Evolutionary conservation across 2,797 vertebrate species (phyloP).

Genomic region (Hypotaenidia philippensis): DNA sequence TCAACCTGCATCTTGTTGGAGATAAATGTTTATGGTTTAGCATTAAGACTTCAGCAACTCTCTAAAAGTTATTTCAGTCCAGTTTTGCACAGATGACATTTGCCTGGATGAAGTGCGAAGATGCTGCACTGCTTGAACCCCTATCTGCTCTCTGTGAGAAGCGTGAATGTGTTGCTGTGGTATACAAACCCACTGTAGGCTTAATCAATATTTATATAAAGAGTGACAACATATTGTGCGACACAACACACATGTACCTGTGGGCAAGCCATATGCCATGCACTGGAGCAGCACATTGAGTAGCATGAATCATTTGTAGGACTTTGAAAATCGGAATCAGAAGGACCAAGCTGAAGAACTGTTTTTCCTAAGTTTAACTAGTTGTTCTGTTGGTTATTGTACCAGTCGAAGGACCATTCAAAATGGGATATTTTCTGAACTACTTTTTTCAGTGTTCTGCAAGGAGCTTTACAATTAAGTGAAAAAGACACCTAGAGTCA

Average conservation of each 20-base stretch:
- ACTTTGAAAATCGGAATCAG: not conserved
- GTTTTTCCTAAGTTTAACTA: not conserved
- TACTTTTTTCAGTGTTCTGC: not conserved
- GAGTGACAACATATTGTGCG: not conserved
- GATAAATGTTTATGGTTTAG: not conserved
- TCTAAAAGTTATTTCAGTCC: not conserved
- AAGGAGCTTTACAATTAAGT: not conserved
- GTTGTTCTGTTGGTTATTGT: not conserved
- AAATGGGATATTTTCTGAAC: not conserved
- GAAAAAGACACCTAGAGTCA: not conserved
- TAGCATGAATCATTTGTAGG: not conserved
- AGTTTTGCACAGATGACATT: not conserved
- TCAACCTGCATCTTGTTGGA: not conserved
- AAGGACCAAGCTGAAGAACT: not conserved
- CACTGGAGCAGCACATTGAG: not conserved
- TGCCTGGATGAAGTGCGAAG: not conserved
- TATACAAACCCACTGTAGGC: not conserved
- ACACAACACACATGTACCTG: not conserved
- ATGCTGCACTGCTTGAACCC: not conserved
- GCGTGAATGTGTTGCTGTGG: not conserved
- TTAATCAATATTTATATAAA: not conserved
- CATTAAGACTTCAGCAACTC: not conserved
- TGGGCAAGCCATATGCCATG: not conserved
- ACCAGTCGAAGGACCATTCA: not conserved
- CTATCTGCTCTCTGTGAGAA: not conserved